Percentiles rank a stretch among this genome's conserved stretches.
These are phyloP conservation scores for Amniataba percoides DNA, from an alignment of 2,797 vertebrate species.

Conservation along the genomic window DNA sequence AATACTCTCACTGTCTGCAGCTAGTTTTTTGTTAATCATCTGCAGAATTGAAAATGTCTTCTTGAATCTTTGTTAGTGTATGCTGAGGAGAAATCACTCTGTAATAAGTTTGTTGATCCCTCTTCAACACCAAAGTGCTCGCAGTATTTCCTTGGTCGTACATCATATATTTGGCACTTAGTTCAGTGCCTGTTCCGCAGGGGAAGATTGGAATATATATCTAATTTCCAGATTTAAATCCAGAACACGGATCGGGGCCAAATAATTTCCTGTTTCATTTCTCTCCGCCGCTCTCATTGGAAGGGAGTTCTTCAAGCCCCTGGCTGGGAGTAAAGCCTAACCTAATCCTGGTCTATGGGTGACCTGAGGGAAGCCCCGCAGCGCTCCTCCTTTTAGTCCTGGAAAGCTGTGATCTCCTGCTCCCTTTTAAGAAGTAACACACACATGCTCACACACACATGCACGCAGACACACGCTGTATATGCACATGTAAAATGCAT, in stretches of 20 bases:
- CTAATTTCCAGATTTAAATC: slow-evolving; percentile 57
- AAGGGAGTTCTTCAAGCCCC: slow-evolving; percentile 38
- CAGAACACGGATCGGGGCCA: slow-evolving; percentile 32
- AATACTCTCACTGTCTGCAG: not conserved
- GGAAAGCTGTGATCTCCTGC: slow-evolving; percentile 62
- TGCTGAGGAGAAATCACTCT: not conserved
- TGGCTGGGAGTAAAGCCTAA: slow-evolving; percentile 42
- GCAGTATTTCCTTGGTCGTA: slow-evolving; percentile 1
- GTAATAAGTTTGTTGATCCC: not conserved
- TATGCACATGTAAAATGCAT: slow-evolving; percentile 37
- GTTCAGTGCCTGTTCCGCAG: not conserved
- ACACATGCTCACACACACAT: not conserved
- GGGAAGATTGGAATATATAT: slow-evolving; percentile 18
- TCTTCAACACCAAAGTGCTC: not conserved
- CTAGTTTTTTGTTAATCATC: not conserved
- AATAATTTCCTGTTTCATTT: slow-evolving; percentile 64
- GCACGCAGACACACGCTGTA: slow-evolving; percentile 1
- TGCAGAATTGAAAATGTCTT: not conserved
- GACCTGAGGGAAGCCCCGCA: slow-evolving; percentile 58
- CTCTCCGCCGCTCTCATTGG: slow-evolving; percentile 39
- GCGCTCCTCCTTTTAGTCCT: slow-evolving; percentile 52
- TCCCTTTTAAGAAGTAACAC: slow-evolving; percentile 28
- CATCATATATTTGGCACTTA: slow-evolving; percentile 8
- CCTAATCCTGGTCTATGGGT: slow-evolving; percentile 49
- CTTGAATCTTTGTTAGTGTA: not conserved